phyloP scores from a whole-genome alignment of 2,797 vertebrate genomes.

The Eupleurogrammus muticus region DNA sequence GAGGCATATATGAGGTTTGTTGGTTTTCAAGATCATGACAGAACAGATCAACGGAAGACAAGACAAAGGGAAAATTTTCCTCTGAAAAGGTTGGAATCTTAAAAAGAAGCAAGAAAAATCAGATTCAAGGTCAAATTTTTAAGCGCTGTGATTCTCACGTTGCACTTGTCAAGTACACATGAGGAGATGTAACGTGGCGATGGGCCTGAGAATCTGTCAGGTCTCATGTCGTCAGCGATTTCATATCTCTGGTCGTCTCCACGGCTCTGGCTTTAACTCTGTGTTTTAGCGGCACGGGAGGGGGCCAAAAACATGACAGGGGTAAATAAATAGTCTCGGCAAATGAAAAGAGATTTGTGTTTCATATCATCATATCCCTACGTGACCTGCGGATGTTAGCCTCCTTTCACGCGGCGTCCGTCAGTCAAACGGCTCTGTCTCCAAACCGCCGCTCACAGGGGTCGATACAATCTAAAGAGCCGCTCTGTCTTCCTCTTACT shows the following conservation, averaged over 20 bases:
- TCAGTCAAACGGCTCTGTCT: slow-evolving; percentile 40
- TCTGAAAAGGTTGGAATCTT: neutral
- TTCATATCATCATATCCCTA: neutral
- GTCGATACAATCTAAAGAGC: slow-evolving; percentile 55
- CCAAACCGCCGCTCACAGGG: slow-evolving; percentile 18
- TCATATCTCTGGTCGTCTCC: slow-evolving; percentile 13
- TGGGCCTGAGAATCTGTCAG: neutral
- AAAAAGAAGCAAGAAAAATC: too few relatives aligned
- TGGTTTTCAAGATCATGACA: neutral
- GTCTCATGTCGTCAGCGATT: slow-evolving; percentile 7
- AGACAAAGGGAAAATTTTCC: neutral
- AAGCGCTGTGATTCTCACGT: neutral
- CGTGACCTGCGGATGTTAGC: neutral
- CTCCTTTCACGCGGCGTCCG: slow-evolving; percentile 20
- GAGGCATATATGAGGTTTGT: neutral
- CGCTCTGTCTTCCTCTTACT: slow-evolving; percentile 43
- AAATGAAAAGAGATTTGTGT: slow-evolving; percentile 44
- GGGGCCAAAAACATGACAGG: slow-evolving; percentile 6
- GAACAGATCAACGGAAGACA: neutral
- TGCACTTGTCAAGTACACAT: neutral
- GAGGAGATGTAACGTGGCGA: neutral
- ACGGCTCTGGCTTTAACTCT: too few relatives aligned
- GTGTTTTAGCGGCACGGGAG: slow-evolving; percentile 5
- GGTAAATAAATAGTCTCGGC: slow-evolving; percentile 10
- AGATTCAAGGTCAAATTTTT: slow-evolving; percentile 15